phyloP scores from a whole-genome alignment of 1,140 invertebrate genomes.

The Orius laevigatus region DNA sequence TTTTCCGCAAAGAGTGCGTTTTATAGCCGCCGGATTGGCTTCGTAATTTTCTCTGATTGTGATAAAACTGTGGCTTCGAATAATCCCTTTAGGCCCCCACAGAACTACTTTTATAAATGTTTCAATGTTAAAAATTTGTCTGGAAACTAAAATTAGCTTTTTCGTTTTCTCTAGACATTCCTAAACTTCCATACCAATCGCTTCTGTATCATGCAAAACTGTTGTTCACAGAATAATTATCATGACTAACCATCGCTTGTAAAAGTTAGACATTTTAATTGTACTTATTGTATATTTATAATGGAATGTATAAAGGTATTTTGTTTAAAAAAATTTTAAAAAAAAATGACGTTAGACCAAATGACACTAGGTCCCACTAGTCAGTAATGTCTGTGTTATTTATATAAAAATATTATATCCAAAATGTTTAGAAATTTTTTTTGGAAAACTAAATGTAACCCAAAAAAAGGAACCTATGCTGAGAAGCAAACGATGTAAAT shows the following conservation, averaged over 20 bases:
- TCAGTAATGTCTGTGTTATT: slow-evolving; percentile 19
- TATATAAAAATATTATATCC: slow-evolving; percentile 10
- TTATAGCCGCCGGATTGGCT: background rate
- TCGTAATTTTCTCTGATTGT: slow-evolving; percentile 1
- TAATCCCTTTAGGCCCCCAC: background rate
- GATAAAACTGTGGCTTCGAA: background rate
- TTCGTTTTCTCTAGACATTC: slow-evolving; percentile 1
- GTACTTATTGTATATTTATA: slow-evolving; percentile 10
- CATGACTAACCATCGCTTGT: background rate
- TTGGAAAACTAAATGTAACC: slow-evolving; percentile 16
- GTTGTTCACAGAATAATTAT: slow-evolving; percentile 5
- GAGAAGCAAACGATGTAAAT: slow-evolving; percentile 13
- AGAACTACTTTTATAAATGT: background rate
- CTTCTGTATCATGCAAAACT: too few relatives aligned
- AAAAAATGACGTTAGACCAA: slow-evolving; percentile 14
- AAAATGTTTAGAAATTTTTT: slow-evolving; percentile 14
- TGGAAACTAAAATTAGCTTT: background rate
- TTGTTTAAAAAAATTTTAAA: slow-evolving; percentile 12
- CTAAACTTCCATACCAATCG: background rate
- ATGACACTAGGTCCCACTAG: slow-evolving; percentile 17
- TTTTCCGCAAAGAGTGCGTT: background rate
- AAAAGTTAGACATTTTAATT: slow-evolving; percentile 1
- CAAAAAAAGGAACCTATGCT: background rate
- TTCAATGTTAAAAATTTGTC: background rate
- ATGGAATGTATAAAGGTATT: slow-evolving; percentile 9